phyloP scores from a whole-genome alignment of 2,888 invertebrate species.

The Drosophila cognata region DNA sequence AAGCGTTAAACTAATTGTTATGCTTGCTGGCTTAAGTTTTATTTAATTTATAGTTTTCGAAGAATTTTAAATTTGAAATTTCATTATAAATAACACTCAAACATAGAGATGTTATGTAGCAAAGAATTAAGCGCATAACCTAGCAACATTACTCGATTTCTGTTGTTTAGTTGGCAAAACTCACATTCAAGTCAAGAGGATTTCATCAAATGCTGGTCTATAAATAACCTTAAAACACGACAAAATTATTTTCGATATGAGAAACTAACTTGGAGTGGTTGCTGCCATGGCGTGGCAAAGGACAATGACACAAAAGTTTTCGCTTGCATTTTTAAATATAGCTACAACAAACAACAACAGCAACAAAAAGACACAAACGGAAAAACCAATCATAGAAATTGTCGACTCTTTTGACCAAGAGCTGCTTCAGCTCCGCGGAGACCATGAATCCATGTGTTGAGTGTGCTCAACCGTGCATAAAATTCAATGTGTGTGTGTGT shows the following conservation, averaged over 20 bases:
- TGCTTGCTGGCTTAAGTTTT: neutral
- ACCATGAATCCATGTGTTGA: neutral
- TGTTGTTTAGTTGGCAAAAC: neutral
- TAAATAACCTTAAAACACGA: conserved; percentile 1
- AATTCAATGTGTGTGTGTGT: conserved; percentile 11
- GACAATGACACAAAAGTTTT: conserved; percentile 66
- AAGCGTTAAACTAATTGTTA: neutral
- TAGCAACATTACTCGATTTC: neutral
- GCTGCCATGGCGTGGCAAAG: conserved; percentile 30
- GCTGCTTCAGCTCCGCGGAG: conserved; percentile 10
- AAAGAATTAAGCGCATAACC: neutral
- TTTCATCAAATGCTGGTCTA: conserved; percentile 4
- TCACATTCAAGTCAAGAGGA: neutral
- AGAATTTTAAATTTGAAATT: neutral
- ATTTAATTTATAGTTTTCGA: neutral
- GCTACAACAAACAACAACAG: conserved; percentile 15
- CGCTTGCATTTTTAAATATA: conserved; percentile 37
- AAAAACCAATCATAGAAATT: conserved; percentile 25
- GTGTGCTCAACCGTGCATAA: conserved; percentile 46
- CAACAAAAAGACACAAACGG: neutral
- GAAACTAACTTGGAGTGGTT: conserved; percentile 12
- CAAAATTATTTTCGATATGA: neutral
- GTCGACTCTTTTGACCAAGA: conserved; percentile 16
- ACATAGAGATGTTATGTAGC: neutral
- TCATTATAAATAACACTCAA: neutral